Evolutionary conservation across 2,888 invertebrate species (phyloP), one percentile per base, ranked within the genome.

Genomic region (Emmelina monodactyla): DNA sequence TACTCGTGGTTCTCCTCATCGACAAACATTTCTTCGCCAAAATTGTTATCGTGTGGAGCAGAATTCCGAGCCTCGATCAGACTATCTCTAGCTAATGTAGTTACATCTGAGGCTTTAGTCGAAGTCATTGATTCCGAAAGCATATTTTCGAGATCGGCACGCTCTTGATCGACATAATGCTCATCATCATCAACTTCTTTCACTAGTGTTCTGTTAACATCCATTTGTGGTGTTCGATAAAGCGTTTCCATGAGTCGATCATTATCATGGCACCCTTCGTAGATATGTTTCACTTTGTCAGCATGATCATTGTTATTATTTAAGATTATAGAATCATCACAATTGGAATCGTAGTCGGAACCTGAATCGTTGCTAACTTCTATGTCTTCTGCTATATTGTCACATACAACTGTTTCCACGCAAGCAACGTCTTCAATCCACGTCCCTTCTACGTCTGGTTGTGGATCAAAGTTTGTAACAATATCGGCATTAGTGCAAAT

Each of bases 391-490:
- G 60, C 64, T 25, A 73, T 55, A 36, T 80, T 71, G 31, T 80
- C 80, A 43, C 65, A 72, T 15, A 72, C 64, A 37, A 81, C 68
- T 14, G 78, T 79, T 55, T 81, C 80, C 28, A 75, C 59, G 49
- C 73, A 78, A 22, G 62, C 78, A 11, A 80, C 62, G 44, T 78
- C 71, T 35, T 76, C 72, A 22, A 79, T 64, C 81, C 81, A 82
- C 16, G 69, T 47, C 36, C 64, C 63, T 42, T 58, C 62, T 22
- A 53, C 38, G 2, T 50, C 33, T 44, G n/a, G 25, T n/a, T n/a
- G n/a, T n/a, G n/a, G n/a, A n/a, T n/a, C n/a, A n/a, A n/a, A n/a
- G n/a, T n/a, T n/a, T n/a, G n/a, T n/a, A n/a, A n/a, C n/a, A n/a
- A n/a, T n/a, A n/a, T n/a, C n/a, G n/a, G n/a, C n/a, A n/a, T n/a